These are phyloP conservation scores for Mantis religiosa DNA, from an alignment of 2,888 invertebrate genomes.

Conservation along the genomic window DNA sequence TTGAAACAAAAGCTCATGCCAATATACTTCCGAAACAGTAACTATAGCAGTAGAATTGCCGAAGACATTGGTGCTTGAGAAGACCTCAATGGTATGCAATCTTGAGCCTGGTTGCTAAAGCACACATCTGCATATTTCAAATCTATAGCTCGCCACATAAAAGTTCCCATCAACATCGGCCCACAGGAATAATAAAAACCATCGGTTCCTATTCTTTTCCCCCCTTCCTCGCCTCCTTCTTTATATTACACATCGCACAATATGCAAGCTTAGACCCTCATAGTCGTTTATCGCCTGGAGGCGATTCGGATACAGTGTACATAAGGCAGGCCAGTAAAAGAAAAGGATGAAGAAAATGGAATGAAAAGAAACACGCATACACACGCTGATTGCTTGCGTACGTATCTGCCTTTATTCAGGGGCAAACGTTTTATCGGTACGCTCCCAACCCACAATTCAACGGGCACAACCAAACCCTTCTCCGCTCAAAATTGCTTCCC, in stretches of 20 bases:
- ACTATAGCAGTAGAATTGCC: not conserved
- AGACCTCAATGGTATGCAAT: not conserved
- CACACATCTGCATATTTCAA: not conserved
- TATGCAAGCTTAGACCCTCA: not conserved
- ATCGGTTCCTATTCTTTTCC: not conserved
- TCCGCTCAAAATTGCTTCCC: not conserved
- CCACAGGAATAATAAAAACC: not conserved
- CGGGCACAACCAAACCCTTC: not conserved
- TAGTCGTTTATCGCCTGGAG: not conserved
- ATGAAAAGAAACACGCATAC: not conserved
- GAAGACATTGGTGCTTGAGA: not conserved
- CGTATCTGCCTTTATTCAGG: not conserved
- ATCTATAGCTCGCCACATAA: not conserved
- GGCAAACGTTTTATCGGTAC: not conserved
- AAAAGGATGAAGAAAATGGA: not conserved
- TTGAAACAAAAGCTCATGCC: no score
- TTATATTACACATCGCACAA: not conserved
- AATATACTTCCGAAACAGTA: not conserved
- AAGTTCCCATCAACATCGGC: constrained; percentile 4
- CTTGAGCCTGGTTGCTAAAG: not conserved
- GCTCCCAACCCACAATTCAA: not conserved
- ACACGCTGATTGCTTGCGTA: not conserved
- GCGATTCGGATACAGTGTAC: not conserved
- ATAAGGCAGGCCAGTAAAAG: not conserved
- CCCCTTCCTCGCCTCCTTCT: not conserved